Conservation (phyloP, 2,888 invertebrate species). For the Conistra vaccinii region DNA sequence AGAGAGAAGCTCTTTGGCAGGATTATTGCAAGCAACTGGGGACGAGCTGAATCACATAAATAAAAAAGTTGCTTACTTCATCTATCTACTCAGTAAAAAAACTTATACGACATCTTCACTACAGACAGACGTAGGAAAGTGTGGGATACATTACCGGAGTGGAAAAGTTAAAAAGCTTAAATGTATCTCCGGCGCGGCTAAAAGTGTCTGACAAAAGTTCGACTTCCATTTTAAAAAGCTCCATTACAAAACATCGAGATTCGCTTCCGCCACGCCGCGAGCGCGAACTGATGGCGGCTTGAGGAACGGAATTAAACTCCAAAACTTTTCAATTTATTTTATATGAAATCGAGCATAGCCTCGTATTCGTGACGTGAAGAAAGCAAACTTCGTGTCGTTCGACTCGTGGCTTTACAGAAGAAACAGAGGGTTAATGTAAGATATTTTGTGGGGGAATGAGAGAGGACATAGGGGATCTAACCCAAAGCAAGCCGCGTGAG, state of each 20-base stretch:
- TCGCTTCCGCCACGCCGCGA: slow-evolving; percentile 88
- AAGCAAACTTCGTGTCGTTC: slow-evolving; percentile 69
- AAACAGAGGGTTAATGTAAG: slow-evolving; percentile 46
- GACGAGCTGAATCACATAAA: slow-evolving; percentile 81
- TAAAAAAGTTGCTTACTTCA: slow-evolving; percentile 82
- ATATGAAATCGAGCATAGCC: slow-evolving; percentile 84
- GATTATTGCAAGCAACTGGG: slow-evolving; percentile 83
- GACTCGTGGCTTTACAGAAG: slow-evolving; percentile 59
- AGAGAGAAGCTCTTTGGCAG: slow-evolving; percentile 83
- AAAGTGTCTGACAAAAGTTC: slow-evolving; percentile 91
- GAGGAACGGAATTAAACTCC: slow-evolving; percentile 86
- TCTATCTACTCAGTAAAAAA: slow-evolving; percentile 79
- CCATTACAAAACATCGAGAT: slow-evolving; percentile 91
- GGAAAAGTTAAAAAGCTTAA: slow-evolving; percentile 91
- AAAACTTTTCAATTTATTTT: slow-evolving; percentile 89
- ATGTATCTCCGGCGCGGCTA: slow-evolving; percentile 90
- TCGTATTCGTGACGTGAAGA: slow-evolving; percentile 75
- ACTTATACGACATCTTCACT: slow-evolving; percentile 85
- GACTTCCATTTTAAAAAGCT: slow-evolving; percentile 91
- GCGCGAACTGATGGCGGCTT: slow-evolving; percentile 83
- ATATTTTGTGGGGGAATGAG: slow-evolving; percentile 37
- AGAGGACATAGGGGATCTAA: slow-evolving; percentile 20
- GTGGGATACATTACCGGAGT: slow-evolving; percentile 90
- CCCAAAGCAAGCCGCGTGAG: slow-evolving; percentile 29
- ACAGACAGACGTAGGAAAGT: slow-evolving; percentile 85